Percentiles rank a stretch among this genome's conserved stretches.
These are phyloP conservation scores for Drosophila neonasuta DNA, from an alignment of 2,888 invertebrate species.

Conservation along the genomic window DNA sequence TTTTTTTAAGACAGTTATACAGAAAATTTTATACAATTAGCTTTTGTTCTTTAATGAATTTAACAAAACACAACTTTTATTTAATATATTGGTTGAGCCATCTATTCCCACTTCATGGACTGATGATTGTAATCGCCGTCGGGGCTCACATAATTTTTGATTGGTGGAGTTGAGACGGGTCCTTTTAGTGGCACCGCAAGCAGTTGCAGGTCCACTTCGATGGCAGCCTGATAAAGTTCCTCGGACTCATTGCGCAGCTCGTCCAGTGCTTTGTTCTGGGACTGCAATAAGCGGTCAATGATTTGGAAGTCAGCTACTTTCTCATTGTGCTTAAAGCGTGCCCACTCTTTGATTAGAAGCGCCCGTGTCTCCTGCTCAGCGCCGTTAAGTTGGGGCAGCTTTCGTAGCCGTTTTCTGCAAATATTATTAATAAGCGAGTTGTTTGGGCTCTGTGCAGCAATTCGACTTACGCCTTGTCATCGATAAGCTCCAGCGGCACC, in stretches of 20 bases:
- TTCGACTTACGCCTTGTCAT: conserved; percentile 66
- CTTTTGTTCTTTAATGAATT: conserved; percentile 26
- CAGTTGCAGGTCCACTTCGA: conserved; percentile 89
- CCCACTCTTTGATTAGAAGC: conserved; percentile 89
- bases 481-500: conserved; percentile 85
- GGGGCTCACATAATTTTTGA: conserved; percentile 89
- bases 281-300: conserved; percentile 86
- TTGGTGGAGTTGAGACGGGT: conserved; percentile 92
- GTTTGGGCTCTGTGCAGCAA: neutral
- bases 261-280: conserved; percentile 90
- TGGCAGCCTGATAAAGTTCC: conserved; percentile 93
- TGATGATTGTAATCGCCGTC: conserved; percentile 95
- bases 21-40: neutral
- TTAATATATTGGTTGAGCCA: conserved; percentile 10
- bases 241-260: conserved; percentile 91
- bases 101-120: conserved; percentile 89
- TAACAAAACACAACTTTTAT: conserved; percentile 44
- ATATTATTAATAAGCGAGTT: neutral
- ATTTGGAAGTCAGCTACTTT: conserved; percentile 86
- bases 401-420: conserved; percentile 84
- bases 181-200: conserved; percentile 88
- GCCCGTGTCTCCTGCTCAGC: conserved; percentile 86
- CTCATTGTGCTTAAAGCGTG: conserved; percentile 86
- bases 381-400: conserved; percentile 82
- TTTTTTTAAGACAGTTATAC: neutral